These are phyloP conservation scores for Xiphias gladius DNA, from an alignment of 2,113 vertebrate species.

Conservation along the genomic window DNA sequence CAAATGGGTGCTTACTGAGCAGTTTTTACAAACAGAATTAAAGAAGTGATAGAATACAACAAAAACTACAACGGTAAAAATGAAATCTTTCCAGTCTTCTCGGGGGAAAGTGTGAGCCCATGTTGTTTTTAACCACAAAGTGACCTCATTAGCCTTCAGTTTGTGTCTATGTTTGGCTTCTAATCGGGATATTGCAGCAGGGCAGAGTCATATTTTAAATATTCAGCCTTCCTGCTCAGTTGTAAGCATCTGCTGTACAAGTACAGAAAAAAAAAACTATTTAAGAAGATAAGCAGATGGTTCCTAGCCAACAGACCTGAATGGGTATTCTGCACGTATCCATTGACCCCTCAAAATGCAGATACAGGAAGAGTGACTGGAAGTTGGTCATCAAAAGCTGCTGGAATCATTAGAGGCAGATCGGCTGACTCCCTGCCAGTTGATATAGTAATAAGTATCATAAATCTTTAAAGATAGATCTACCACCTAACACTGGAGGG, in stretches of 20 bases:
- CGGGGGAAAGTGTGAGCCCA: no score
- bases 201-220: background rate
- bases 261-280: constrained; percentile 30
- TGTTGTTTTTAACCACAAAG: background rate
- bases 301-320: constrained; percentile 33
- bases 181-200: background rate
- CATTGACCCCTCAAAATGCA: constrained; percentile 29
- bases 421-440: constrained; percentile 25
- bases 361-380: constrained; percentile 23
- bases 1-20: background rate
- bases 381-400: constrained; percentile 27
- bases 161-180: background rate
- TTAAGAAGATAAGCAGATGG: constrained; percentile 44
- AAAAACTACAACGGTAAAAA: background rate
- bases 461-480: background rate
- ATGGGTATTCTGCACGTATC: constrained; percentile 31
- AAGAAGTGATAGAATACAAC: background rate
- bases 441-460: constrained; percentile 8
- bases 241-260: constrained; percentile 18
- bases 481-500: constrained; percentile 67
- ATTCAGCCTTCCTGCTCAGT: constrained; percentile 11
- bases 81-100: background rate
- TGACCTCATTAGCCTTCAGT: background rate
- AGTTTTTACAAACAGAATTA: background rate
- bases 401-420: constrained; percentile 30